These are phyloP conservation scores for Chloebia gouldiae DNA, from an alignment of 2,113 vertebrate species.

Conservation along the genomic window DNA sequence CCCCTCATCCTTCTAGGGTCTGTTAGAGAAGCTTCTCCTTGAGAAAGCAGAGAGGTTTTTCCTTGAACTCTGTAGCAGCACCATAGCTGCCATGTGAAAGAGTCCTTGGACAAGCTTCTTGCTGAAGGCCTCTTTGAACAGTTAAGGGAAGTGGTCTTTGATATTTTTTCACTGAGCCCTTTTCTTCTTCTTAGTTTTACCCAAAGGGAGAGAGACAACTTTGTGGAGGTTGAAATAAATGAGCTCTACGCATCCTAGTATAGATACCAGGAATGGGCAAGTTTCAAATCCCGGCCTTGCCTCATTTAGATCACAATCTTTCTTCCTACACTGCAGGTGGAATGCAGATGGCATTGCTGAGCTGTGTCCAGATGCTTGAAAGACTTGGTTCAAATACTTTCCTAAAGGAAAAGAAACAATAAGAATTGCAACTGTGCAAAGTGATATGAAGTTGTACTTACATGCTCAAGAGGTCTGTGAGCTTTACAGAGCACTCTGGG, in stretches of 20 bases:
- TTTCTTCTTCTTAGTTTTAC: not conserved
- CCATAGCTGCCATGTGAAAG: not conserved
- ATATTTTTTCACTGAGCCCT: not conserved
- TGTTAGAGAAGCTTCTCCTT: not conserved
- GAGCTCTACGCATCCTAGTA: not conserved
- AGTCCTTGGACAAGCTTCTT: not conserved
- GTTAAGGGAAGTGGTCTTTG: not conserved
- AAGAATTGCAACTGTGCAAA: not conserved
- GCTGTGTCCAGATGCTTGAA: not conserved
- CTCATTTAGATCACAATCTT: not conserved
- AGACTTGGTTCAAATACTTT: not conserved
- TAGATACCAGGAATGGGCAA: not conserved
- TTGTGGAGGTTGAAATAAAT: not conserved
- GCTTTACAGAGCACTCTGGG: not conserved
- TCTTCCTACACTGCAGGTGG: not conserved
- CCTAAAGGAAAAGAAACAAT: not conserved
- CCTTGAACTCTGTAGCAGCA: not conserved
- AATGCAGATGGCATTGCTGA: not conserved
- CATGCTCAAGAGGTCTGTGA: not conserved
- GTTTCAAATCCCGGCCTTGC: not conserved
- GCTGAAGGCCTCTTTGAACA: not conserved
- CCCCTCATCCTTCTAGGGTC: not conserved
- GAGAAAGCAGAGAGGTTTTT: not conserved
- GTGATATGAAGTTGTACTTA: not conserved
- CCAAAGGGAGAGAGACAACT: not conserved